A percentile compares a stretch with the other conserved stretches of the same genome.
These are phyloP conservation scores for Spodoptera littoralis DNA, from an alignment of 2,888 invertebrate genomes.

Conservation along the genomic window DNA sequence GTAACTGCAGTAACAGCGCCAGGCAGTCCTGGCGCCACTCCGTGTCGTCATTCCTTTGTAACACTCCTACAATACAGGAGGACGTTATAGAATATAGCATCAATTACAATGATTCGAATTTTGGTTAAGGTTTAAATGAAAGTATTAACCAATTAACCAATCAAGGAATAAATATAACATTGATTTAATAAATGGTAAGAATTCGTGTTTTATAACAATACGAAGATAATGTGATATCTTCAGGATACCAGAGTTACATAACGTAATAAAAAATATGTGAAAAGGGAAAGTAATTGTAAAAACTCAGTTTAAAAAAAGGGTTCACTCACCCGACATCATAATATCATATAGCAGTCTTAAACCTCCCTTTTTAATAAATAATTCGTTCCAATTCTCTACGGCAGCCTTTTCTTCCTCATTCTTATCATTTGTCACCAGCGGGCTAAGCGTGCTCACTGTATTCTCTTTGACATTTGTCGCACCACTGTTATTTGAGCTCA, in stretches of 20 bases:
- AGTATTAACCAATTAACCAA: no score
- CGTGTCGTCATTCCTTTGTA: conserved; percentile 92
- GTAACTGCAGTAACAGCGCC: conserved; percentile 94
- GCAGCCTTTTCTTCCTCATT: conserved; percentile 75
- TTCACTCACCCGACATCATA: conserved; percentile 93
- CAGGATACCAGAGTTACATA: no score
- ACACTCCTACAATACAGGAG: conserved; percentile 84
- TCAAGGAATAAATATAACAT: no score
- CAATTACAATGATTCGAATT: no score
- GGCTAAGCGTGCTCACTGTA: conserved; percentile 52
- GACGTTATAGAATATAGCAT: no score
- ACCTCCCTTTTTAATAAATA: conserved; percentile 96
- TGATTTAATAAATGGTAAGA: no score
- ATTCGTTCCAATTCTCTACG: conserved; percentile 91
- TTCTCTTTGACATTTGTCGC: conserved; percentile 72
- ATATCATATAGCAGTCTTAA: conserved; percentile 96
- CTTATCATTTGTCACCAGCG: conserved; percentile 64
- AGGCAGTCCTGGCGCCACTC: conserved; percentile 99
- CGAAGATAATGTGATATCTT: no score
- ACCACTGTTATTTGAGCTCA: conserved; percentile 76
- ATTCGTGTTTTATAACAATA: no score
- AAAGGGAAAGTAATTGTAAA: no score
- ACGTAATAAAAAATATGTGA: no score
- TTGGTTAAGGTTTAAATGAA: no score
- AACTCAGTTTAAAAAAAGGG: no score